Conservation (phyloP, 2,113 vertebrate species). For the Scortum barcoo region DNA sequence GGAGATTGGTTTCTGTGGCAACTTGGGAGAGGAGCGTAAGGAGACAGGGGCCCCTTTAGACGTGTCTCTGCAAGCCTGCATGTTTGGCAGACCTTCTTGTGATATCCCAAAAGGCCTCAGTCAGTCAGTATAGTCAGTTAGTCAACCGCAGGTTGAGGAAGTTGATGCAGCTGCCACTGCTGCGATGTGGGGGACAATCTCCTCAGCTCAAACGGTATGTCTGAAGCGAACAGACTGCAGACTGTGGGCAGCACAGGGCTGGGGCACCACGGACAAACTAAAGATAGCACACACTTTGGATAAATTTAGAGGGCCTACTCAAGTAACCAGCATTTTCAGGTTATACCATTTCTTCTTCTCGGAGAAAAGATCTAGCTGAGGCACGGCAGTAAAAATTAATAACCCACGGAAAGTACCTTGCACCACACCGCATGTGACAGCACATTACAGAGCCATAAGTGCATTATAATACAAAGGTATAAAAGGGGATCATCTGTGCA, state of each 20-base stretch:
- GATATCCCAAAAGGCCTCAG: constrained; percentile 78
- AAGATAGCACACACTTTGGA: constrained; percentile 73
- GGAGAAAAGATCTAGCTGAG: constrained; percentile 33
- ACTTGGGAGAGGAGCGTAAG: constrained; percentile 52
- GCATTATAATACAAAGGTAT: not conserved
- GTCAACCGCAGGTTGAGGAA: constrained; percentile 87
- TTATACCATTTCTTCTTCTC: constrained; percentile 48
- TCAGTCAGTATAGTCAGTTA: constrained; percentile 71
- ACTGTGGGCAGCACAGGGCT: constrained; percentile 73
- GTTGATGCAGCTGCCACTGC: constrained; percentile 68
- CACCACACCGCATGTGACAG: not conserved
- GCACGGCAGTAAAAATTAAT: constrained; percentile 12
- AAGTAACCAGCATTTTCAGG: constrained; percentile 69
- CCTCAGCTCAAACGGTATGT: constrained; percentile 60
- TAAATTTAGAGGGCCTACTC: constrained; percentile 77
- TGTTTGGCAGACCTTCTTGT: constrained; percentile 59
- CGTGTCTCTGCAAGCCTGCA: constrained; percentile 79
- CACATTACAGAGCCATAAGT: not conserved
- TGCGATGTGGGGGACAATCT: constrained; percentile 62
- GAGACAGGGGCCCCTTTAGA: constrained; percentile 65
- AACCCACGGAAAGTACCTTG: constrained; percentile 3
- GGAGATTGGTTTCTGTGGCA: constrained; percentile 79
- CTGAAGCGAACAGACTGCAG: constrained; percentile 71
- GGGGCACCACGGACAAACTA: constrained; percentile 62
- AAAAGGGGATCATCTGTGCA: not conserved